phyloP scores from a whole-genome alignment of 2,797 vertebrate genomes.

The Chelon labrosus region DNA sequence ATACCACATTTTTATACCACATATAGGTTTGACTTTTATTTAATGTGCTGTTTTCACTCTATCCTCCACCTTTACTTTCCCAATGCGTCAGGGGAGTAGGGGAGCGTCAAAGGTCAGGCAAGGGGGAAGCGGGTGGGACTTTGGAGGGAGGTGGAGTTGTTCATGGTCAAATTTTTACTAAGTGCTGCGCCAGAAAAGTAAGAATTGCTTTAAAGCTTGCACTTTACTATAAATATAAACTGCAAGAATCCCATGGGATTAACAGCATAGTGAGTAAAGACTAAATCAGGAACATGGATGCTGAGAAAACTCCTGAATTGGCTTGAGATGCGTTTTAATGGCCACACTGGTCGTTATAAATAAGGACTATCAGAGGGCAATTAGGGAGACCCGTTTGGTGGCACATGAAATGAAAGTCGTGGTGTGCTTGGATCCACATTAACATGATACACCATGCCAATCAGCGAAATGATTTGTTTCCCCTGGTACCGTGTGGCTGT shows the following conservation, averaged over 20 bases:
- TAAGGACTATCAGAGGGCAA: not conserved
- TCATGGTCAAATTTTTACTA: no score
- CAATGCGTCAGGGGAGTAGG: no score
- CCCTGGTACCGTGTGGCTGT: conserved; percentile 13
- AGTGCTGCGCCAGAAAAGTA: not conserved
- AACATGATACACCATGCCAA: conserved; percentile 17
- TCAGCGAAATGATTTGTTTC: conserved; percentile 37
- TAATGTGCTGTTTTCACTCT: no score
- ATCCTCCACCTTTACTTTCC: no score
- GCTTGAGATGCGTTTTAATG: not conserved
- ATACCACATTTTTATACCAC: no score
- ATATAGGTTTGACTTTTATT: no score
- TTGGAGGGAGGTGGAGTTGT: no score
- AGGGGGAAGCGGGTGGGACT: no score
- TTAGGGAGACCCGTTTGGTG: not conserved
- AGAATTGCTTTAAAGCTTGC: not conserved
- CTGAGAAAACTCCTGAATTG: not conserved
- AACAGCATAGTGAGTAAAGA: not conserved
- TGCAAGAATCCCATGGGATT: not conserved
- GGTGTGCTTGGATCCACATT: conserved; percentile 14
- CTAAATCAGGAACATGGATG: not conserved
- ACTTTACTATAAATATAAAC: not conserved
- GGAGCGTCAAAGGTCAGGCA: no score
- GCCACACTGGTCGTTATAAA: not conserved
- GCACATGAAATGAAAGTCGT: conserved; percentile 8